phyloP scores from a whole-genome alignment of 2,888 invertebrate genomes.

The Dromius quadrimaculatus region DNA sequence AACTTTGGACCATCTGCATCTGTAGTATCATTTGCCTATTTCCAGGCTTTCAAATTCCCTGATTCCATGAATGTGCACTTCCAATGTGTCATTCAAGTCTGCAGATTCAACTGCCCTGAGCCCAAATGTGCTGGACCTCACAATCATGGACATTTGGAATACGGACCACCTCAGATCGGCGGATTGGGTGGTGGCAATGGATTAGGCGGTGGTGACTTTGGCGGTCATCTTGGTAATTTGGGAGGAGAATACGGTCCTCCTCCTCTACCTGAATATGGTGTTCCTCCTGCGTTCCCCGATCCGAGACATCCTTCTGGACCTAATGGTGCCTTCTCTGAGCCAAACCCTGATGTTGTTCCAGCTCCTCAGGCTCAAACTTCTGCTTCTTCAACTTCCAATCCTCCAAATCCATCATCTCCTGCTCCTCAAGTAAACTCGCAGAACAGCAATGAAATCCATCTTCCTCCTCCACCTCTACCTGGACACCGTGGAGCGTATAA shows the following conservation, averaged over 20 bases:
- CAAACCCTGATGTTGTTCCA: constrained; percentile 83
- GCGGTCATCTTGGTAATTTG: constrained; percentile 64
- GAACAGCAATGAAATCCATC: constrained; percentile 76
- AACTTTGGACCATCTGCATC: constrained; percentile 95
- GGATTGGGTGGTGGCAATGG: constrained; percentile 59
- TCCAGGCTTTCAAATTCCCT: constrained; percentile 97
- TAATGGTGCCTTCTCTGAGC: constrained; percentile 85
- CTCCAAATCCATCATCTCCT: constrained; percentile 71
- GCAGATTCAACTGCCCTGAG: constrained; percentile 92
- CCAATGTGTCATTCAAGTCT: constrained; percentile 96
- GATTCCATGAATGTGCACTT: constrained; percentile 98
- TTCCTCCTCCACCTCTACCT: constrained; percentile 87
- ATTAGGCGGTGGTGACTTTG: constrained; percentile 64
- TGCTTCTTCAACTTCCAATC: constrained; percentile 75
- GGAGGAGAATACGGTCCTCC: constrained; percentile 78
- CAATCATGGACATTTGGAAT: constrained; percentile 68
- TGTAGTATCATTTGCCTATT: constrained; percentile 94
- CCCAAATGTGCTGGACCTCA: constrained; percentile 80
- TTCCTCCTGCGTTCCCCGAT: constrained; percentile 87
- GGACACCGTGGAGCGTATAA: constrained; percentile 83
- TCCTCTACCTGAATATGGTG: constrained; percentile 76
- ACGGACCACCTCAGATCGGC: constrained; percentile 72
- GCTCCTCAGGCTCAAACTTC: constrained; percentile 85
- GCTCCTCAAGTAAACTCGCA: constrained; percentile 71
- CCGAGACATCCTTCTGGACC: constrained; percentile 90